phyloP scores from a whole-genome alignment of 1,140 invertebrate genomes.

The Tetramorium parvispinum region DNA sequence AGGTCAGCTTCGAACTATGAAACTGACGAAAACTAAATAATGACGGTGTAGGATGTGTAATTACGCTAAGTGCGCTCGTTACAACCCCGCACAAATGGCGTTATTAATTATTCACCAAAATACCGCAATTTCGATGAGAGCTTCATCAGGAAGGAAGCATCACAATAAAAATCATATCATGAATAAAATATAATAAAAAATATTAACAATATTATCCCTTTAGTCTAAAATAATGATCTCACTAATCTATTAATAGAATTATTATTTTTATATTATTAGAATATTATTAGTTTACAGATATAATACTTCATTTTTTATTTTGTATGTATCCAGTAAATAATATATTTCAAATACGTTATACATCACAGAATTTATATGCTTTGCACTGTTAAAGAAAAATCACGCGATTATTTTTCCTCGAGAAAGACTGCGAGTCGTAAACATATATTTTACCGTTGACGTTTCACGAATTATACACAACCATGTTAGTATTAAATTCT shows the following conservation, averaged over 20 bases:
- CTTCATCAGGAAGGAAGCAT: not conserved
- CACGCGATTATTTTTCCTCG: not conserved
- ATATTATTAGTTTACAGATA: not conserved
- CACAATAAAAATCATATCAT: not conserved
- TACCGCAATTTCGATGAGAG: not conserved
- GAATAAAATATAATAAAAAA: not conserved
- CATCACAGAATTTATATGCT: not conserved
- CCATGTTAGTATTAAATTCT: not conserved
- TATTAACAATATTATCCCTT: not conserved
- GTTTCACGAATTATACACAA: not conserved
- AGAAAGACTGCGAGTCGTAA: not conserved
- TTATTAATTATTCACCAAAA: constrained; percentile 46
- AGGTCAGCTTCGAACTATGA: constrained; percentile 24
- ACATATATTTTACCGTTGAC: constrained; percentile 4
- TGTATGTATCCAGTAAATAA: not conserved
- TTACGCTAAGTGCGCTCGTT: constrained; percentile 51
- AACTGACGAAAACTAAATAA: constrained; percentile 52
- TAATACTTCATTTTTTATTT: not conserved
- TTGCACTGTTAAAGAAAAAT: not conserved
- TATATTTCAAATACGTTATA: not conserved
- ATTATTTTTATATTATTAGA: not conserved
- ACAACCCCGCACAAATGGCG: constrained; percentile 9
- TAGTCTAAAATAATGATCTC: not conserved
- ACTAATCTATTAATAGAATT: not conserved
- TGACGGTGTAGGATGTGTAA: constrained; percentile 12